These are phyloP conservation scores for Rhagologus leucostigma DNA, from an alignment of 2,113 vertebrate genomes.

Conservation along the genomic window DNA sequence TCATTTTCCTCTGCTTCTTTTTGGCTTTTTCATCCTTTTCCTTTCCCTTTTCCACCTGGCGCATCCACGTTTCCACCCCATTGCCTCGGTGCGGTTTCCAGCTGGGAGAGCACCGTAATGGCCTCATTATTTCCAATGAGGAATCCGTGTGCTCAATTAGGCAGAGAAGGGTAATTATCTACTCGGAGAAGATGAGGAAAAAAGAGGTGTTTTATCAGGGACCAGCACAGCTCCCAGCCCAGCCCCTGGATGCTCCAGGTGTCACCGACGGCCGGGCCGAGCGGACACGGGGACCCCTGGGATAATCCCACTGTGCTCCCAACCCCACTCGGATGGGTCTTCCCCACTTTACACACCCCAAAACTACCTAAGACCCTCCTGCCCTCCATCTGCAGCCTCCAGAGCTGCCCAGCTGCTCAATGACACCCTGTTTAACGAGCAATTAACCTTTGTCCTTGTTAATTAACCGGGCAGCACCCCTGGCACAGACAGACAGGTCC, in stretches of 20 bases:
- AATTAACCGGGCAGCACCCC: not conserved
- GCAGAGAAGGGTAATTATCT: constrained; percentile 65
- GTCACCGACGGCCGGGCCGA: accelerated
- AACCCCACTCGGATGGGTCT: not conserved
- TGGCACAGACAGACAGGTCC: not conserved
- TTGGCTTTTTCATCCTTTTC: not conserved
- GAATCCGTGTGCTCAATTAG: constrained; percentile 52
- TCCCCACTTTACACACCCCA: not conserved
- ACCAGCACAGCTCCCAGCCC: not conserved
- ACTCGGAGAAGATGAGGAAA: constrained; percentile 8
- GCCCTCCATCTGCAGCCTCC: not conserved
- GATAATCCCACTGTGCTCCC: not conserved
- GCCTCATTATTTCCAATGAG: constrained; percentile 61
- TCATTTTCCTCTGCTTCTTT: not conserved
- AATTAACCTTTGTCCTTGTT: constrained; percentile 5
- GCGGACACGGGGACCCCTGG: accelerated
- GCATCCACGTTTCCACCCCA: not conserved
- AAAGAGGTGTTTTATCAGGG: not conserved
- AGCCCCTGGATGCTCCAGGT: not conserved
- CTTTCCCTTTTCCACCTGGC: constrained; percentile 7
- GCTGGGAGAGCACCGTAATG: constrained; percentile 28
- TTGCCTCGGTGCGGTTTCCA: not conserved
- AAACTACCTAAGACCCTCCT: not conserved
- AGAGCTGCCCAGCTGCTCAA: not conserved
- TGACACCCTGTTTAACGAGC: not conserved